Percentiles rank a stretch among this genome's conserved stretches.
phyloP scores from a whole-genome alignment of 1,140 invertebrate genomes.

The Colletes gigas region DNA sequence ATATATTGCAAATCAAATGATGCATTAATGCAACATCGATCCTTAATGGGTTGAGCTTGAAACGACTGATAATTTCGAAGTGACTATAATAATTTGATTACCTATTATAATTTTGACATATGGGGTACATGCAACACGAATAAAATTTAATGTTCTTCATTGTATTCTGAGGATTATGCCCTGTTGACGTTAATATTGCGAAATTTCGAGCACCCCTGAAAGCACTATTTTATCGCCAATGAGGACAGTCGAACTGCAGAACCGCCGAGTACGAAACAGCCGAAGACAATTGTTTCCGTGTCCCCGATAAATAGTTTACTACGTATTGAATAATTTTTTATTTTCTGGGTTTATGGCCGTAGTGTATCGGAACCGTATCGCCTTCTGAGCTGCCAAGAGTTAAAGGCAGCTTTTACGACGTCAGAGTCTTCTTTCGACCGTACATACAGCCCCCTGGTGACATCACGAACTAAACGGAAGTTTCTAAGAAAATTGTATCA shows the following conservation, averaged over 20 bases:
- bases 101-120: too few species aligned
- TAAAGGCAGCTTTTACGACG: slow-evolving; percentile 46
- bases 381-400: slow-evolving; percentile 13
- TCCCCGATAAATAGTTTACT: slow-evolving; percentile 43
- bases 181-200: too few species aligned
- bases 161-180: too few species aligned
- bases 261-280: neutral
- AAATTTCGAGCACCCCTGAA: neutral
- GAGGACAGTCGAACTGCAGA: neutral
- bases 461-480: slow-evolving; percentile 23
- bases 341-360: slow-evolving; percentile 21
- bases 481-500: slow-evolving; percentile 42
- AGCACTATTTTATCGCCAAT: neutral
- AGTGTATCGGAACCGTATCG: slow-evolving; percentile 35
- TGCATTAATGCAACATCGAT: too few species aligned
- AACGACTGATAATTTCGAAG: too few species aligned
- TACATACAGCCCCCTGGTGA: slow-evolving; percentile 28
- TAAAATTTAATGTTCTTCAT: too few species aligned
- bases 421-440: neutral
- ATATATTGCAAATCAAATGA: too few species aligned
- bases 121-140: too few species aligned
- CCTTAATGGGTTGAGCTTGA: too few species aligned
- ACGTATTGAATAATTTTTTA: slow-evolving; percentile 43
- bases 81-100: too few species aligned
- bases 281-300: neutral